A percentile compares a stretch with the other conserved stretches of the same genome.
phyloP scores from a whole-genome alignment of 2,888 invertebrate species.

The Xestia c-nigrum region DNA sequence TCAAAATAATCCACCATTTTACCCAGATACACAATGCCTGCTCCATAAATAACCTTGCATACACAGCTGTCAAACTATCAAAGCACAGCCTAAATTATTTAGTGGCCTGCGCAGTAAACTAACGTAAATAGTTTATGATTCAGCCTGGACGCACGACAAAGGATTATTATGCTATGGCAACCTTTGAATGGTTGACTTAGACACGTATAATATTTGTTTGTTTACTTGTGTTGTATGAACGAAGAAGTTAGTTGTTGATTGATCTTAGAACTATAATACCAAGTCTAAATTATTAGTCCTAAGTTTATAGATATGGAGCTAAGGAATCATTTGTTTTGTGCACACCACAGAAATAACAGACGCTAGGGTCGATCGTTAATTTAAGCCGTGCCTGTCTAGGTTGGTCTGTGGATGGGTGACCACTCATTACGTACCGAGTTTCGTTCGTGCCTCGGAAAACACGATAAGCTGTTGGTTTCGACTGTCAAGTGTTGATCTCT shows the following conservation, averaged over 20 bases:
- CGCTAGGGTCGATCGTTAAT: too few species aligned
- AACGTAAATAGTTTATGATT: conserved; percentile 32
- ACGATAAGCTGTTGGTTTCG: not conserved
- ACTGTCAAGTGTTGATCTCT: too few species aligned
- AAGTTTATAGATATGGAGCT: not conserved
- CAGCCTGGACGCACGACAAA: conserved; percentile 27
- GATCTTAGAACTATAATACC: not conserved
- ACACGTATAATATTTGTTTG: not conserved
- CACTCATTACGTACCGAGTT: not conserved
- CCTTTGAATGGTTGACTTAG: conserved; percentile 18
- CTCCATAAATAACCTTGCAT: conserved; percentile 18
- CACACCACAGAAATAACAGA: not conserved
- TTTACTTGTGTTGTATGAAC: conserved; percentile 1
- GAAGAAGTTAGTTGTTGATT: not conserved
- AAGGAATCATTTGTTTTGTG: not conserved
- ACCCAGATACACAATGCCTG: not conserved
- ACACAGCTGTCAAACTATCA: conserved; percentile 26
- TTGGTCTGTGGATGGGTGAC: not conserved
- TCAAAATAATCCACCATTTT: not conserved
- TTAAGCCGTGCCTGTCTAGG: not conserved
- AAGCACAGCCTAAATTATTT: conserved; percentile 28
- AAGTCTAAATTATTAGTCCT: not conserved
- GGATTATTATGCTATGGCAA: conserved; percentile 22
- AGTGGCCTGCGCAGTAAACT: conserved; percentile 9
- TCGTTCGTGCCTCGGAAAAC: not conserved